Evolutionary conservation across 2,113 vertebrate species (phyloP), one percentile per base, ranked within the genome.

Genomic region (Solenodon paradoxus): DNA sequence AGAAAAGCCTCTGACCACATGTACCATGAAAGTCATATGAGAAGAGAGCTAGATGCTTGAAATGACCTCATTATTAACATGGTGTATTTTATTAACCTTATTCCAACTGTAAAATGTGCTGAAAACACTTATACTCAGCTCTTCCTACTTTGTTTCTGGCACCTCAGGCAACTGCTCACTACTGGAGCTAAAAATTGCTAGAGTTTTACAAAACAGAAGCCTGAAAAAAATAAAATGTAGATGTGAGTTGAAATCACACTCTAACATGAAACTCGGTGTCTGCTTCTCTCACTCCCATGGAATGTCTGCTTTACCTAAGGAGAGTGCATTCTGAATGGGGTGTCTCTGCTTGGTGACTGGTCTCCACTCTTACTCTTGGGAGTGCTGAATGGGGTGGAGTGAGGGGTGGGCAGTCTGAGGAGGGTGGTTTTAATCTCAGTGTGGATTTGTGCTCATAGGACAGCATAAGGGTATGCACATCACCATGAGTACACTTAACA

Each of bases 1-100:
- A 96, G 53, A 90, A 84, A 38, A 93, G 57, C 80, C 74, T 88
- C 84, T 95, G 84, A 95, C 81, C 51, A 90, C 42, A 94, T 40
- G 61, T 16, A 77, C 78, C 66, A 95, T 95, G 78, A 84, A 84
- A 88, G 26, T 8, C 95, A 80, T 13, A 51, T 63, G 69, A 88
- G 69, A 80, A n/a, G 40, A 26, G 45, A 9, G 8, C 7, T 66
- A 53, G 80, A 32, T 47, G 59, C 15, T n/a, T 94, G 63, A 78
- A n/a, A 61, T 80, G n/a, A 91, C 42, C 80, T 86, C 32, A 71
- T 84, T 90, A 96, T 88, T 92, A 96, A 77, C 15, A 49, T 61
- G 28, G 16, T 57, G 69, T 90, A 92, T 94, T 96, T 63, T 63
- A 61, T 88, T 95, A 96, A 95, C 78, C 79, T 92, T 63, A 71